phyloP scores from a whole-genome alignment of 2,888 invertebrate species.

The Macaria notata region DNA sequence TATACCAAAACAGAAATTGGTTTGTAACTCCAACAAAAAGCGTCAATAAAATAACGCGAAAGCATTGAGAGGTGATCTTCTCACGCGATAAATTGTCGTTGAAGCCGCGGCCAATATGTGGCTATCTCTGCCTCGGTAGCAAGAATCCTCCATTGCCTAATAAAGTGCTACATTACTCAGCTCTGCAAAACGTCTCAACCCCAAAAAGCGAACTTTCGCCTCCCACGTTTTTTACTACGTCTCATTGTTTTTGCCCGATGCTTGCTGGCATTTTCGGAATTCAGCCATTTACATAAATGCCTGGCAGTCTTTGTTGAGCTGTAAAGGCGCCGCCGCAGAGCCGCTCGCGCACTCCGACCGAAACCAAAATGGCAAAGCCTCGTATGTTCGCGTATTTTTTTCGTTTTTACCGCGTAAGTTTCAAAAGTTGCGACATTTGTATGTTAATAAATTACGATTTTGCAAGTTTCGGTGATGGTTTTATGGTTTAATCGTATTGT shows the following conservation, averaged over 20 bases:
- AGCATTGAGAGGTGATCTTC: too few relatives aligned
- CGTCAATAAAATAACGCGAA: too few relatives aligned
- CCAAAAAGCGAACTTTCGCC: conserved; percentile 73
- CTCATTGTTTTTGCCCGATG: conserved; percentile 68
- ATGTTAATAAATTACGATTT: conserved; percentile 38
- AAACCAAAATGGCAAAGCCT: conserved; percentile 49
- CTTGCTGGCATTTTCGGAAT: conserved; percentile 74
- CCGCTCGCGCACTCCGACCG: conserved; percentile 35
- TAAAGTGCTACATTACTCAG: conserved; percentile 40
- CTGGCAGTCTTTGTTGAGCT: conserved; percentile 71
- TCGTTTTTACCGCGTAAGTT: conserved; percentile 47
- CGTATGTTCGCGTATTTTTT: conserved; percentile 45
- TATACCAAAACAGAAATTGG: too few relatives aligned
- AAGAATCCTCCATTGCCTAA: conserved; percentile 33
- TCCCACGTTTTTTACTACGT: conserved; percentile 61
- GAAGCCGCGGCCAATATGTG: too few relatives aligned
- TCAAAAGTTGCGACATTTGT: conserved; percentile 49
- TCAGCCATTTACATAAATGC: conserved; percentile 79
- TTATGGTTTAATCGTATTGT: conserved; percentile 27
- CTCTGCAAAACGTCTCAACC: conserved; percentile 55
- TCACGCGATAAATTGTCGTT: too few relatives aligned
- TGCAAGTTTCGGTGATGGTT: conserved; percentile 27
- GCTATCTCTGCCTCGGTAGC: too few relatives aligned
- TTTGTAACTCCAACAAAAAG: too few relatives aligned
- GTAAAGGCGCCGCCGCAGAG: conserved; percentile 69